Evolutionary conservation across 2,888 invertebrate genomes (phyloP), one percentile per base, ranked within the genome.

Genomic region (Nomada hirtipes): DNA sequence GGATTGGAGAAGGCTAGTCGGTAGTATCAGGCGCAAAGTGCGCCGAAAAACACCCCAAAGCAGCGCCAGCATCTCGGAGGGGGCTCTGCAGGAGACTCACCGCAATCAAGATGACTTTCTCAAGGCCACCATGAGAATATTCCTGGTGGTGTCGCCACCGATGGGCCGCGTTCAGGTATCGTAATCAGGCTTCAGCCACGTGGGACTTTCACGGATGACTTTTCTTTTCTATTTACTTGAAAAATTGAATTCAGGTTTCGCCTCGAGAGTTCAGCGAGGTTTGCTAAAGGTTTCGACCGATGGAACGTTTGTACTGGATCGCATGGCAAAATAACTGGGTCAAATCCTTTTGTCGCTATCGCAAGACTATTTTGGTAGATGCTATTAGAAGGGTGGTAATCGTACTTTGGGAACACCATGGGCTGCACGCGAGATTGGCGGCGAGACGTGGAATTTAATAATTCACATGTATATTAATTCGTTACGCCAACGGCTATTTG

Each of bases 51-150:
- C 89, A 42, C 70, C 85, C 20, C 91, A 89, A 71, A 85, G 84
- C 87, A 90, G 89, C 79, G 82, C 86, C 67, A 91, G 89, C 79
- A 88, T 91, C 29, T 86, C 88, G 26, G 81, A 88, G 87, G n/a
- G 83, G 83, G 59, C 78, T 88, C 69, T 90, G 77, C 36, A 89
- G 88, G 87, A 85, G 42, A 89, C 84, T 44, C 86, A 85, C 55
- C 91, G 90, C 83, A 95, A 95, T 89, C 95, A 96, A 75, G 96
- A 96, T 92, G 96, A 96, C 92, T 96, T 96, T 91, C 94, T 96
- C 82, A 96, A 96, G 88, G 96, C 96, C 73, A 96, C 96, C 83
- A 96, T 96, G 96, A 95, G 96, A 94, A 96, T 96, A 90, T 96
- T 96, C 92, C 94, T 96, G 89, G 96, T 96, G 79, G 96, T 96